Conservation (phyloP, 2,888 invertebrate species). For the Chydorus sphaericus region DNA sequence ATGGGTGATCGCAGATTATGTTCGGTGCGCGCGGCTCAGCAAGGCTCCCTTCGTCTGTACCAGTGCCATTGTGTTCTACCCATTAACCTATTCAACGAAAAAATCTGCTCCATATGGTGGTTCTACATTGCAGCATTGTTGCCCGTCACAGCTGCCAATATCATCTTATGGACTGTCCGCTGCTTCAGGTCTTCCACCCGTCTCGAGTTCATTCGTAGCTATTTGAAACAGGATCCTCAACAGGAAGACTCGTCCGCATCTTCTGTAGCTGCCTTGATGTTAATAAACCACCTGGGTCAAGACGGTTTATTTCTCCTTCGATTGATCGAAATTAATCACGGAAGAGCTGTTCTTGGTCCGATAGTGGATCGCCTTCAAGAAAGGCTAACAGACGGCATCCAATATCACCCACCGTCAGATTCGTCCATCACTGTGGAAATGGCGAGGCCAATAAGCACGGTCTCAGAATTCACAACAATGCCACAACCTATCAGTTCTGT, state of each 20-base stretch:
- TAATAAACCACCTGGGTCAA: slow-evolving; percentile 25
- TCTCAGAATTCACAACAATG: too few species aligned
- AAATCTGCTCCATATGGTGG: slow-evolving; percentile 27
- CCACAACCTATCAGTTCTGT: too few species aligned
- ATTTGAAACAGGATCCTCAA: slow-evolving; percentile 29
- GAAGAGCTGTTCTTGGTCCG: slow-evolving; percentile 23
- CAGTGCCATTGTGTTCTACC: slow-evolving; percentile 27
- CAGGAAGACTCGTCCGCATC: slow-evolving; percentile 31
- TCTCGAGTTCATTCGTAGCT: slow-evolving; percentile 27
- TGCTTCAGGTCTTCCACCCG: slow-evolving; percentile 23
- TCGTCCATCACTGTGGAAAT: too few species aligned
- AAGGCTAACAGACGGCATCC: too few species aligned
- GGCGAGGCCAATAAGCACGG: too few species aligned
- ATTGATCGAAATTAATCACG: slow-evolving; percentile 27
- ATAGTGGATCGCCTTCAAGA: too few species aligned
- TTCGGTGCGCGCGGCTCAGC: slow-evolving; percentile 25
- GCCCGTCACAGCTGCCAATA: slow-evolving; percentile 24
- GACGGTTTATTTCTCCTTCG: slow-evolving; percentile 28
- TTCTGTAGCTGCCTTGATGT: slow-evolving; percentile 26
- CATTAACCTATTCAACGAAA: slow-evolving; percentile 27
- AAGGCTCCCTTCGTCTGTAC: slow-evolving; percentile 25
- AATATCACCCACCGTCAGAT: too few species aligned
- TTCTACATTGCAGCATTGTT: slow-evolving; percentile 27
- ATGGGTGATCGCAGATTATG: slow-evolving; percentile 26
- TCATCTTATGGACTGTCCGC: slow-evolving; percentile 24